Base-by-base conservation (phyloP, 1,140 invertebrate genomes). In the Pseudachorutes palmiensis region DNA sequence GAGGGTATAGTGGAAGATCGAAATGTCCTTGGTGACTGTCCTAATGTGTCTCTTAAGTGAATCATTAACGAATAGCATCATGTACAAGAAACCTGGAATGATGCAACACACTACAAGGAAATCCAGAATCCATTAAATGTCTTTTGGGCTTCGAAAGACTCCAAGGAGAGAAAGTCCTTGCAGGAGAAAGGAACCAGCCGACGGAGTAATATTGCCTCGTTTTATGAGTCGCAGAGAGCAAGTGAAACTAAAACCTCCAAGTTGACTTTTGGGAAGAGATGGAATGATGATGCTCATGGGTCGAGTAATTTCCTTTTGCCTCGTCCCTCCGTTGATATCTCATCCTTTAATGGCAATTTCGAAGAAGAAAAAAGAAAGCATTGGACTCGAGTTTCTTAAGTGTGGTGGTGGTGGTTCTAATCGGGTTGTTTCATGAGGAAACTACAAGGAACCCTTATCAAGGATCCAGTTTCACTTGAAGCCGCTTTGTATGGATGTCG, bases 21-120 rank as follows among this genome's bases (percentile, higher is more conserved):
- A 19, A 41, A 41, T 41, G 36, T 41, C 36, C 36, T 41, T 41
- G 19, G 36, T 19, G 5, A 41, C 5, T 9, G 19, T 41, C 36
- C 5, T 41, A 58, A 58, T 58, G 55, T 58, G 55, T 58, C 55
- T 58, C 55, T 58, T 58, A 58, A 58, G 55, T 58, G 55, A 58
- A 58, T 58, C 55, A 58, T 58, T 58, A 58, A 58, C n/a, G n/a
- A 58, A 29, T 22, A 58, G 5, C 55, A 5, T 9, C 19, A 19
- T 41, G 36, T 41, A 5, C 36, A 41, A 9, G 36, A 41, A 19
- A 41, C 5, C 36, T 41, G 36, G 19, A 41, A 19, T 9, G 19
- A 41, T 9, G 36, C 19, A 5, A 41, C 5, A 19, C 5, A 19
- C 5, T 9, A 41, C 5, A 41, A 41, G 36, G 36, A 19, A 41